Conservation (phyloP, 1,140 invertebrate genomes). For the Medauroidea extradentata region DNA sequence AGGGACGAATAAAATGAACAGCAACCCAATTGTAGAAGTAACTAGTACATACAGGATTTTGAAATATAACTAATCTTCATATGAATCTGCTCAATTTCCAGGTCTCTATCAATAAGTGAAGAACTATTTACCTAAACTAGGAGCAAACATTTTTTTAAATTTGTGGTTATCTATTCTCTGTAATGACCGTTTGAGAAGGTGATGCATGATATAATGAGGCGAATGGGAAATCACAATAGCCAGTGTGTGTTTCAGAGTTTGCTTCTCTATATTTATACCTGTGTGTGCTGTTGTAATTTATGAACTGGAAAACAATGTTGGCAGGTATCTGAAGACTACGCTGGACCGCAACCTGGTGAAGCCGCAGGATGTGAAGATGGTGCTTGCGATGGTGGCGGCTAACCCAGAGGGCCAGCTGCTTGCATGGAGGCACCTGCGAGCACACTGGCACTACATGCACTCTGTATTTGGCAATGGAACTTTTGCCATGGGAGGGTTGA, state of each 20-base stretch:
- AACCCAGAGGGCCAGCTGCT: slow-evolving; percentile 66
- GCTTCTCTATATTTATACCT: neutral
- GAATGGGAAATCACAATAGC: neutral
- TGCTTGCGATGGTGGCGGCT: slow-evolving; percentile 62
- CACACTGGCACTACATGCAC: slow-evolving; percentile 64
- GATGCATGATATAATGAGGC: no score
- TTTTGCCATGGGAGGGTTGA: slow-evolving; percentile 62
- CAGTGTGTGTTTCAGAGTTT: neutral
- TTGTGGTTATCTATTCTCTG: no score
- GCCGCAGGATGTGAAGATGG: slow-evolving; percentile 63
- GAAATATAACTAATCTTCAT: no score
- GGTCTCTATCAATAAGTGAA: no score
- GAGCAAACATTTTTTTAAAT: no score
- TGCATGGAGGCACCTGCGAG: slow-evolving; percentile 72
- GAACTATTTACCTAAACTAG: no score
- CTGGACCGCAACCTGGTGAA: slow-evolving; percentile 61
- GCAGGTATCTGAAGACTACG: slow-evolving; percentile 58
- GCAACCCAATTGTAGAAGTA: no score
- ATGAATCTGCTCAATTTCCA: no score
- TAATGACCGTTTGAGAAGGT: no score
- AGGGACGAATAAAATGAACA: no score
- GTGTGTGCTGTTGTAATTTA: neutral
- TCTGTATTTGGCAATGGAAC: slow-evolving; percentile 61
- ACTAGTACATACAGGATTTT: no score
- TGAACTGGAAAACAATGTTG: slow-evolving; percentile 11